Conservation (phyloP, 2,888 invertebrate species). For the Buathra laborator region DNA sequence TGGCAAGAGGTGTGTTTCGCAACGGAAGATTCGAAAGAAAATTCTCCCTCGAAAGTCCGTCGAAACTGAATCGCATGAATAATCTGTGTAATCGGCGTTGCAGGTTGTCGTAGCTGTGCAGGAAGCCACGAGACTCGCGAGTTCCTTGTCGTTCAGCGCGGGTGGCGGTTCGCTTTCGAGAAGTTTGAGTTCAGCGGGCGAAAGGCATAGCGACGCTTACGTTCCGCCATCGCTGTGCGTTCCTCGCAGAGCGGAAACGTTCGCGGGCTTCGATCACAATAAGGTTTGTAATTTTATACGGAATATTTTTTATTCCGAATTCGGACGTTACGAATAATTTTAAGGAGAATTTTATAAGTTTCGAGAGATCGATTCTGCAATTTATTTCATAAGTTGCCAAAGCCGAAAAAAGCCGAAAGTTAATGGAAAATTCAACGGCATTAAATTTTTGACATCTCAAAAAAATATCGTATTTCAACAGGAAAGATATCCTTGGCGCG, state of each 20-base stretch:
- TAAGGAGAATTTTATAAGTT: slow-evolving; percentile 4
- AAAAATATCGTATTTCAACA: slow-evolving; percentile 48
- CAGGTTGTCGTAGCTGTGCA: slow-evolving; percentile 84
- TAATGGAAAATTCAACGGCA: too few relatives aligned
- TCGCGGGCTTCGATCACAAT: slow-evolving; percentile 95
- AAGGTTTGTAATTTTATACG: slow-evolving; percentile 71
- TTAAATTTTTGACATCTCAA: neutral
- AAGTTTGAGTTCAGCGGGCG: slow-evolving; percentile 97
- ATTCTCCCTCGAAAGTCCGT: neutral
- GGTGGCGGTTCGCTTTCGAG: slow-evolving; percentile 92
- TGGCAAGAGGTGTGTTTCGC: slow-evolving; percentile 90
- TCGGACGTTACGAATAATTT: neutral
- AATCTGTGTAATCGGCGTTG: slow-evolving; percentile 1
- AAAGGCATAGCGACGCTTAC: slow-evolving; percentile 94
- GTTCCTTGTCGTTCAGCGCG: slow-evolving; percentile 89
- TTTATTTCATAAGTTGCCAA: too few relatives aligned
- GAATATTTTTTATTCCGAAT: too few relatives aligned
- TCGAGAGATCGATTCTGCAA: neutral
- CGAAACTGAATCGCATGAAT: neutral
- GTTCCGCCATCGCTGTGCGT: slow-evolving; percentile 91
- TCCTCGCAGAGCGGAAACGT: slow-evolving; percentile 97
- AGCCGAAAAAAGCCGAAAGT: too few relatives aligned
- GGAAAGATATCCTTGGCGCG: slow-evolving; percentile 82
- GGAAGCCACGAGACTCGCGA: slow-evolving; percentile 92
- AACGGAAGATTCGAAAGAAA: neutral